Evolutionary conservation across 64 coral and sea anemone genomes (phyloP).

Genomic region (Trachythela sp.): DNA sequence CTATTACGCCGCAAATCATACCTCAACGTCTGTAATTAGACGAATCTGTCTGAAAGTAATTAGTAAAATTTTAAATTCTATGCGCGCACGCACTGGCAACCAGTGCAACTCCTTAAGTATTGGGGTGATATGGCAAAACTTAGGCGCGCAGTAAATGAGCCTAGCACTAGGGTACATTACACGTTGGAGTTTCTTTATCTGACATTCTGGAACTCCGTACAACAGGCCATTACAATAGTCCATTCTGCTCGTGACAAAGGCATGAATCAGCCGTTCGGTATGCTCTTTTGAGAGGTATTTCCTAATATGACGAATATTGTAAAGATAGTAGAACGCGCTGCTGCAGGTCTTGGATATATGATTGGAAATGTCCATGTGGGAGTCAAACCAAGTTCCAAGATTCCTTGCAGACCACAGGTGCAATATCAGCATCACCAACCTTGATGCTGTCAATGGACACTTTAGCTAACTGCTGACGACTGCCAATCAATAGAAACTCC

Average conservation of each 20-base stretch:
- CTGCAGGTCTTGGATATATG: slow-evolving; percentile 13
- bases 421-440: background rate
- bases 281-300: slow-evolving; percentile 3
- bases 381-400: background rate
- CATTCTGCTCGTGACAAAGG: background rate
- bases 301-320: background rate
- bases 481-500: background rate
- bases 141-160: background rate
- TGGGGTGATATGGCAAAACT: background rate
- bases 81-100: background rate
- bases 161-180: background rate
- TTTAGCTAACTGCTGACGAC: background rate
- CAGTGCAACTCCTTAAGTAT: background rate
- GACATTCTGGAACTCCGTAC: background rate
- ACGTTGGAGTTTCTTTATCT: background rate
- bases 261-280: background rate
- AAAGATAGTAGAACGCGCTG: background rate
- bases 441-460: background rate
- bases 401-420: background rate
- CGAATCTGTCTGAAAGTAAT: background rate
- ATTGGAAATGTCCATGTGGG: background rate
- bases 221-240: background rate
- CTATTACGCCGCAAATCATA: background rate
- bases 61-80: background rate
- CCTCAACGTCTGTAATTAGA: background rate